A percentile compares a stretch with the other conserved stretches of the same genome.
phyloP scores from a whole-genome alignment of 2,888 invertebrate species.

The Machimus atricapillus region DNA sequence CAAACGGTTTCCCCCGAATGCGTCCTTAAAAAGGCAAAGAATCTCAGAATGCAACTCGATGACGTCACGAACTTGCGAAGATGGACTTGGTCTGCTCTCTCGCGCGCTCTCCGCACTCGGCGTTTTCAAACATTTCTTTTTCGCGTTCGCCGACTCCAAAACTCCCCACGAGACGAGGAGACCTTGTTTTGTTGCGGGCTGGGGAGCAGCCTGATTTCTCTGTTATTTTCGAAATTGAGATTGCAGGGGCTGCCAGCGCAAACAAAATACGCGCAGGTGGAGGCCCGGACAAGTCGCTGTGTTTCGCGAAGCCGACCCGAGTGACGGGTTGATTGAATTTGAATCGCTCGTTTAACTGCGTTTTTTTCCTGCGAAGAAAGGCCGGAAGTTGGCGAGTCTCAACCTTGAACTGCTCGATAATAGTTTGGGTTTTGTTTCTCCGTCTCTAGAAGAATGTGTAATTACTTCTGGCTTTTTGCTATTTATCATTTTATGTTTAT shows the following conservation, averaged over 20 bases:
- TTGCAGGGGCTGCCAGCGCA: neutral
- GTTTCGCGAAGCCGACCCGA: neutral
- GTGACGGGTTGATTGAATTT: neutral
- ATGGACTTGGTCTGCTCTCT: neutral
- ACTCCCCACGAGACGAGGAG: neutral
- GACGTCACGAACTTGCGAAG: neutral
- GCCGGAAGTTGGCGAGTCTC: neutral
- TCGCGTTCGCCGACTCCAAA: neutral
- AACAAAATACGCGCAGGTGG: neutral
- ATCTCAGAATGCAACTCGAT: neutral
- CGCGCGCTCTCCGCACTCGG: too few relatives aligned
- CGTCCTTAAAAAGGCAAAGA: neutral
- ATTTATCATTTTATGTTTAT: neutral
- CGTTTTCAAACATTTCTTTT: neutral
- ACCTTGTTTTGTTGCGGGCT: neutral
- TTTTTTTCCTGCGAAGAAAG: neutral
- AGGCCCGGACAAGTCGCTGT: neutral
- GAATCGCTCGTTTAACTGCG: neutral
- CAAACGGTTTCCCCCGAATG: neutral
- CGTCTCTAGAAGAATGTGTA: neutral
- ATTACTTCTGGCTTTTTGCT: neutral
- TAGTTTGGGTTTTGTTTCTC: neutral
- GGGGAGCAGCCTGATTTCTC: neutral
- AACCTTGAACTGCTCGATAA: conserved; percentile 16
- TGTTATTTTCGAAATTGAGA: conserved; percentile 12